Evolutionary conservation across 2,797 vertebrate genomes (phyloP), one percentile per base, ranked within the genome.

Genomic region (Fistularia commersonii): DNA sequence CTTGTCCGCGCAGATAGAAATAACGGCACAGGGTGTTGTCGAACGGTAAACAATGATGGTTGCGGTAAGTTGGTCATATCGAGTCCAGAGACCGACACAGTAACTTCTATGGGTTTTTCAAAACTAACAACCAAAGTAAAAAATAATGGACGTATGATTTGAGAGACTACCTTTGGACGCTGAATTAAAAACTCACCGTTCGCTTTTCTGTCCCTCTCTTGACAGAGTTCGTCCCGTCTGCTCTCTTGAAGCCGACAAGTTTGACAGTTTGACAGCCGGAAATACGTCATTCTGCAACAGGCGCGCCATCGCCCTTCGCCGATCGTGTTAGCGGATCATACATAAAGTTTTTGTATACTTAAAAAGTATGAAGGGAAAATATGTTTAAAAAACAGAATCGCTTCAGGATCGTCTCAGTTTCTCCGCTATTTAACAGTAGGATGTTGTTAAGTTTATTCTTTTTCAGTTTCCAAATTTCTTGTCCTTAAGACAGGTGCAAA

Each of bases 251-350:
- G 60, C 45, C 32, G 3, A 11, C 31, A 48, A 72, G 56, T 72
- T 79, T 87, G 80, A 86, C 82, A 80, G 64, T 59, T 76, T 23
- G 23, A 23, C 23, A 48, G 57, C 79, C 82, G 85, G 86, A 88
- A 84, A 42, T 67, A 69, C 87, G 85, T 87, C 84, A 86, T 11
- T 12, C 8, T 8, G 1, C 6, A 45, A 32, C 23, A 11, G 8
- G 23, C 11, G 43, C 15, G 23, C 5, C 41, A 11, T 41, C 6
- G 11, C 8, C 1, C 8, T 1, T 9, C 39, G 38, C 38, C 12
- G 12, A 41, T 11, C 11, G 11, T 11, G 11, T 3, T 11, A 41
- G 13, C 39, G 6, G 11, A 9, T 41, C 11, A 12, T 8, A 11
- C 8, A 41, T 8, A 2, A 38, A 38, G 37, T 2, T 6, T 8